These are phyloP conservation scores for Hylyphantes graminicola DNA, from an alignment of 1,140 invertebrate genomes.

Conservation along the genomic window DNA sequence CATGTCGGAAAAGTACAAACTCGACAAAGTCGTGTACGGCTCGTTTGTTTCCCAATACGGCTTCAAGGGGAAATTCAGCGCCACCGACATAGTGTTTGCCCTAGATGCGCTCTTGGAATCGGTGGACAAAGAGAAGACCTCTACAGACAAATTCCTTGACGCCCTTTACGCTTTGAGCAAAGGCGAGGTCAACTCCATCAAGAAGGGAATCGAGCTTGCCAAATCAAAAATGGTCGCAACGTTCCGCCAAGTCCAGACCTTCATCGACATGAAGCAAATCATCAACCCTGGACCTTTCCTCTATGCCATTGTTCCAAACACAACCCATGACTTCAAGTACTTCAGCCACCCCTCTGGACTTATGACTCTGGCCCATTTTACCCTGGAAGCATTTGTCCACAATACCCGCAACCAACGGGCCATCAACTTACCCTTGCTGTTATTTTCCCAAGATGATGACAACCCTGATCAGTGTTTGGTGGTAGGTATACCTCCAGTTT, in stretches of 20 bases:
- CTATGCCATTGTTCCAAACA: slow-evolving; percentile 83
- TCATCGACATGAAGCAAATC: slow-evolving; percentile 80
- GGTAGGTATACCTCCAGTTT: slow-evolving; percentile 87
- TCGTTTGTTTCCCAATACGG: slow-evolving; percentile 84
- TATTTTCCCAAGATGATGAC: slow-evolving; percentile 74
- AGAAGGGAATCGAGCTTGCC: slow-evolving; percentile 79
- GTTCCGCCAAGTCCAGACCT: slow-evolving; percentile 82
- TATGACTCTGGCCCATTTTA: slow-evolving; percentile 81
- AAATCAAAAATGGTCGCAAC: slow-evolving; percentile 79
- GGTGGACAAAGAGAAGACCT: slow-evolving; percentile 70
- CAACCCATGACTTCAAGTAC: slow-evolving; percentile 74
- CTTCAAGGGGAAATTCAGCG: slow-evolving; percentile 82
- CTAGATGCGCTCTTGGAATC: slow-evolving; percentile 82
- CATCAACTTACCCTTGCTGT: slow-evolving; percentile 69
- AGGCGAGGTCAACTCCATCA: slow-evolving; percentile 69
- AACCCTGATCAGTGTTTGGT: slow-evolving; percentile 76
- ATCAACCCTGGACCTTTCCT: slow-evolving; percentile 81
- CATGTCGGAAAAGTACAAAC: slow-evolving; percentile 81
- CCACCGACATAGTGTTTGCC: slow-evolving; percentile 85
- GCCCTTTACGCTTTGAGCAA: slow-evolving; percentile 78
- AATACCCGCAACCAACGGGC: slow-evolving; percentile 74
- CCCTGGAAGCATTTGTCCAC: slow-evolving; percentile 78
- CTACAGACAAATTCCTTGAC: slow-evolving; percentile 79
- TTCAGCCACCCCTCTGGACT: slow-evolving; percentile 82
- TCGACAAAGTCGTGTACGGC: slow-evolving; percentile 79